These are phyloP conservation scores for Drosophila lutescens DNA, from an alignment of 2,888 invertebrate species.

Conservation along the genomic window DNA sequence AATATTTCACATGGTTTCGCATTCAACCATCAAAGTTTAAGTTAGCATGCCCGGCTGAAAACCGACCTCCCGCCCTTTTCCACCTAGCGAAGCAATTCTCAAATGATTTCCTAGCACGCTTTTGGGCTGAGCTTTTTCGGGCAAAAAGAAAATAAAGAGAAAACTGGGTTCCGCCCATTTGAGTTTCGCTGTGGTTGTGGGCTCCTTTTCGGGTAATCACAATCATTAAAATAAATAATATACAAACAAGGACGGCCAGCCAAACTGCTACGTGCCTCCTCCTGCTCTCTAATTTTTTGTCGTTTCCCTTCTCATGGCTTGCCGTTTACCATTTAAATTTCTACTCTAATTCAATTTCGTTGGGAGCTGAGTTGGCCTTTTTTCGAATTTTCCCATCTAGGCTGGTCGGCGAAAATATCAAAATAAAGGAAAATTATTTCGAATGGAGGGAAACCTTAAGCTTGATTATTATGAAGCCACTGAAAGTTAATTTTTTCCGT, in stretches of 20 bases:
- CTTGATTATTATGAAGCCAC: slow-evolving; percentile 65
- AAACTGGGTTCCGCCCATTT: slow-evolving; percentile 44
- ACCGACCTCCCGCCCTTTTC: slow-evolving; percentile 6
- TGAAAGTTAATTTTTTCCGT: slow-evolving; percentile 32
- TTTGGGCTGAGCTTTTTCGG: slow-evolving; percentile 38
- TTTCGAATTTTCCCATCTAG: slow-evolving; percentile 39
- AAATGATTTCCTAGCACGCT: slow-evolving; percentile 51
- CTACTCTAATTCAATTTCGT: slow-evolving; percentile 75
- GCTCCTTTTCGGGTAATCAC: slow-evolving; percentile 44
- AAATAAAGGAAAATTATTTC: slow-evolving; percentile 38
- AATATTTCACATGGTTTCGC: slow-evolving; percentile 33
- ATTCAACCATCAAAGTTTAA: slow-evolving; percentile 32
- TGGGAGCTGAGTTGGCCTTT: slow-evolving; percentile 67
- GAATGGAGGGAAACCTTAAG: slow-evolving; percentile 54
- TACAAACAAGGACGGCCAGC: slow-evolving; percentile 48
- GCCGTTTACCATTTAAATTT: slow-evolving; percentile 64
- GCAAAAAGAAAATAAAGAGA: slow-evolving; percentile 1
- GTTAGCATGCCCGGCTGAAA: slow-evolving; percentile 21
- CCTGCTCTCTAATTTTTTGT: slow-evolving; percentile 1
- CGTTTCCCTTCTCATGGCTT: neutral
- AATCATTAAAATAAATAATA: slow-evolving; percentile 70
- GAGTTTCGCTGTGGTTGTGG: slow-evolving; percentile 23
- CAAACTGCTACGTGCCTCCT: slow-evolving; percentile 7
- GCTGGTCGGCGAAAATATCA: slow-evolving; percentile 36
- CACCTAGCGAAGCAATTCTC: slow-evolving; percentile 15